These are phyloP conservation scores for Hylaeus volcanicus DNA, from an alignment of 1,140 invertebrate species.

Conservation along the genomic window DNA sequence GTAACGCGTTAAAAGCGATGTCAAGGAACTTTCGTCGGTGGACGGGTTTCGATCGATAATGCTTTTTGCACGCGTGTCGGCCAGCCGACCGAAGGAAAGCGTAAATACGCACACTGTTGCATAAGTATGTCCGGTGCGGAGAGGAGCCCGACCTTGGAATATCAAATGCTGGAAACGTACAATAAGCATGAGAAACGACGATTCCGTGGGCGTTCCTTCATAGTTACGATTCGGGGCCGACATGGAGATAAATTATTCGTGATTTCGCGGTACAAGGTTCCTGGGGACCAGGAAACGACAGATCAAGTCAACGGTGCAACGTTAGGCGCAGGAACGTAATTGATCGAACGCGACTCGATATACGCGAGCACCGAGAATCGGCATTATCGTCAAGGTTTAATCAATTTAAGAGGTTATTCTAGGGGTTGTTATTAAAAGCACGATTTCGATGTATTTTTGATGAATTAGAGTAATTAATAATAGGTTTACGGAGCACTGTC, in stretches of 20 bases:
- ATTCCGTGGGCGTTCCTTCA: constrained; percentile 15
- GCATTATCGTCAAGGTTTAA: background rate
- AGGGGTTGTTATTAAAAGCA: too few relatives aligned
- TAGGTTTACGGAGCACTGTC: too few relatives aligned
- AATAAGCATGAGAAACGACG: constrained; percentile 29
- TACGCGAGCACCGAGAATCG: background rate
- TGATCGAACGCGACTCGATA: background rate
- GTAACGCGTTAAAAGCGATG: constrained; percentile 19
- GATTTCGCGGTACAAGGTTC: background rate
- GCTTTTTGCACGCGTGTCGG: constrained; percentile 30
- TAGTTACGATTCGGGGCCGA: background rate
- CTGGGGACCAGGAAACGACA: background rate
- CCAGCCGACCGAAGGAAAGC: constrained; percentile 30
- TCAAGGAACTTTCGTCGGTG: constrained; percentile 41
- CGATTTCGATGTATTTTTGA: too few relatives aligned
- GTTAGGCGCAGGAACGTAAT: background rate
- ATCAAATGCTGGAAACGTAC: constrained; percentile 48
- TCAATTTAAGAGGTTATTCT: too few relatives aligned
- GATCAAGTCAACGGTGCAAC: background rate
- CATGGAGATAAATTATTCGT: constrained; percentile 12
- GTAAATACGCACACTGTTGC: constrained; percentile 50
- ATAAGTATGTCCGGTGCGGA: constrained; percentile 55
- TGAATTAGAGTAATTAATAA: too few relatives aligned
- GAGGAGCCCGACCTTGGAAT: constrained; percentile 54
- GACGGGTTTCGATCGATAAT: constrained; percentile 35